Base-by-base conservation (phyloP, 2,797 vertebrate genomes). In the Aphelocoma californica region DNA sequence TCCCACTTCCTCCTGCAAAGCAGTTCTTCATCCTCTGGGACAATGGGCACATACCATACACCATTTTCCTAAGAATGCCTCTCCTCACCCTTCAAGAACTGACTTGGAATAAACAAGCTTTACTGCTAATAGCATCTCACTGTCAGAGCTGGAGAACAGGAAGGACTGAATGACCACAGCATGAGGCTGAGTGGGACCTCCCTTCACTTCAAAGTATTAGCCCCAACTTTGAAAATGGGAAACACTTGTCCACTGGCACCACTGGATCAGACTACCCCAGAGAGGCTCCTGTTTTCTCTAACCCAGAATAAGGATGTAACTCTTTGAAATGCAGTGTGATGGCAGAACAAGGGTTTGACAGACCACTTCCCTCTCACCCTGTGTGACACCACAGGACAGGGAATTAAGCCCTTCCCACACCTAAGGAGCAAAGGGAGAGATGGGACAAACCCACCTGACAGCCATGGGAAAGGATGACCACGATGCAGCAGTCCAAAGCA, bases 381-480 rank as follows among this genome's bases (percentile, higher is more conserved):
- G 50, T 14, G 1, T 5, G 26, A 69, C 32, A 53, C 38, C 3
- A 1, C 12, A 13, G 21, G 1, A 5, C 2, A 12, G 45, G 57
- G n/a, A 71, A 50, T 21, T 1, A 45, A 29, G 12, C 40, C 24
- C 15, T 48, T 51, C 40, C 65, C 44, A 19, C 0, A 0, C 2
- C 25, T 10, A 32, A 53, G 2, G 8, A 80, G 48, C 51, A 14
- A 12, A 40, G 29, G n/a, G n/a, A 29, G 34, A 56, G 36, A 42
- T 0, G 12, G 1, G 2, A 42, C 6, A 0, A 42, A 25, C 97
- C 90, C 96, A 99, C 99, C 98, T 99, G 98, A 42, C 98, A 98
- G 47, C 99, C 99, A 0, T 99, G 99, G 58, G 99, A 99, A 28
- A 99, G 98, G 81, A 99, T 98, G 91, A 99, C 96, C 53, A 99